A percentile compares a stretch with the other conserved stretches of the same genome.
Conservation (phyloP, 1,140 invertebrate species). For the Aphaenogaster floridana region DNA sequence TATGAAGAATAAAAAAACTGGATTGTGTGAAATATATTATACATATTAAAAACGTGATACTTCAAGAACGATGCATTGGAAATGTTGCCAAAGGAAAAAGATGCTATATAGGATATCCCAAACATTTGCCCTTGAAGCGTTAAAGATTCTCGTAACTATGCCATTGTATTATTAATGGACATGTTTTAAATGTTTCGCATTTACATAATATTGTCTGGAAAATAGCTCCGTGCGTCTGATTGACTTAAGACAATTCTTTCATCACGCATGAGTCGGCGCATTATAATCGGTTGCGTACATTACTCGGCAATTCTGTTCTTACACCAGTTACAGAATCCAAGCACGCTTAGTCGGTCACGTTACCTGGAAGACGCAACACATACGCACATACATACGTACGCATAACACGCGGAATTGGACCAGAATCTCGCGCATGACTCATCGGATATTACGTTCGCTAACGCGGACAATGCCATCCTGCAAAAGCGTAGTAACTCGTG, state of each 20-base stretch:
- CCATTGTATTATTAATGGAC: no score
- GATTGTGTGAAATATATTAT: no score
- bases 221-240: background rate
- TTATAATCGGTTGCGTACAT: background rate
- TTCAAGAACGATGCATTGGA: no score
- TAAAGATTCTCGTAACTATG: background rate
- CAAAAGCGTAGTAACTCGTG: background rate
- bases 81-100: no score
- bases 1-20: no score
- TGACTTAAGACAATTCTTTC: background rate
- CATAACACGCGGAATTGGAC: background rate
- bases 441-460: background rate
- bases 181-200: background rate
- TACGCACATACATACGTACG: background rate
- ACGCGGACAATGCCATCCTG: background rate
- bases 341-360: background rate
- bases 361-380: constrained; percentile 2
- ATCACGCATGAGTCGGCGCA: background rate
- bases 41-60: no score
- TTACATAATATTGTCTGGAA: background rate
- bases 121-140: background rate
- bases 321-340: constrained; percentile 5
- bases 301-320: constrained; percentile 17
- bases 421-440: constrained; percentile 25
- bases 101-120: no score